Percentiles rank a stretch among this genome's conserved stretches.
Conservation (phyloP, 2,888 invertebrate species). For the Brenthis hecate region DNA sequence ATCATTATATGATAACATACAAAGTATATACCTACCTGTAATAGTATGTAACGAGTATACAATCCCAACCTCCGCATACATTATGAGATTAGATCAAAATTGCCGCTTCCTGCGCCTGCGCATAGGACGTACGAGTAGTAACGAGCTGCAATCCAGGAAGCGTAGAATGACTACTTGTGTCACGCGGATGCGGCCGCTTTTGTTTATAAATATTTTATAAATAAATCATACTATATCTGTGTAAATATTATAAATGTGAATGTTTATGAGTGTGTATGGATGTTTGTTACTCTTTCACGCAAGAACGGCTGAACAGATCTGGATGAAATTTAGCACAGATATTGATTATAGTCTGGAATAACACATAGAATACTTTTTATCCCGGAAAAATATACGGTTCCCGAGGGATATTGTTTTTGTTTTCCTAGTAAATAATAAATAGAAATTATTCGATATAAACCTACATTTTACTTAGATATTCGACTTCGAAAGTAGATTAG, state of each 20-base stretch:
- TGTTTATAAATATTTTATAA: neutral
- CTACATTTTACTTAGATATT: no score
- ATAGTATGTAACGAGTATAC: conserved; percentile 13
- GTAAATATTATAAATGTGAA: no score
- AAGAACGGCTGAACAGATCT: no score
- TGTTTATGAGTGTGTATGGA: no score
- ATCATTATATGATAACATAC: no score
- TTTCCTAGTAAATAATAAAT: neutral
- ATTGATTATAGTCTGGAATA: no score
- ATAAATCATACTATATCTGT: neutral
- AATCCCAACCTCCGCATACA: conserved; percentile 24
- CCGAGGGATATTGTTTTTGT: no score
- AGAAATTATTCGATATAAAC: neutral
- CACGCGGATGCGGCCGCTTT: neutral
- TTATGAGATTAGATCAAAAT: conserved; percentile 32
- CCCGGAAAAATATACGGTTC: no score
- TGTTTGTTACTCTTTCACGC: no score
- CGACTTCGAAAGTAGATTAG: no score
- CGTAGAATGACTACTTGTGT: conserved; percentile 10
- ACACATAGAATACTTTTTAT: no score
- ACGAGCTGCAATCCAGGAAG: conserved; percentile 32
- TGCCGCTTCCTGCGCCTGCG: conserved; percentile 32
- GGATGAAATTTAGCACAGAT: no score
- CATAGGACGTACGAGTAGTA: conserved; percentile 29
- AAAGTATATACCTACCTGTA: neutral